Conservation (phyloP, 2,888 invertebrate genomes). For the Cantharis lateralis region DNA sequence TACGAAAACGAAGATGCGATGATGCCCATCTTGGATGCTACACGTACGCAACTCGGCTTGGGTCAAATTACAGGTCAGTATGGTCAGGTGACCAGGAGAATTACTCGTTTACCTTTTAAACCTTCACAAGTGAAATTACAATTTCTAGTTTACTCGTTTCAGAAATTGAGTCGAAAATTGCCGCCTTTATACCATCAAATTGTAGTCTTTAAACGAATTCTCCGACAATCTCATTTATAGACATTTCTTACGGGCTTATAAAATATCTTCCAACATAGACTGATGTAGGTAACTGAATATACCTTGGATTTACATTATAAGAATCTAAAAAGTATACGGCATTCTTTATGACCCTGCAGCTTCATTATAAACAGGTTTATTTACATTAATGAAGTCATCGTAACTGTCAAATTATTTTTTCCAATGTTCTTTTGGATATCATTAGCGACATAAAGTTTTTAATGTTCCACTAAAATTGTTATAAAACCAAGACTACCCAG, state of each 20-base stretch:
- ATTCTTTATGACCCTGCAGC: conserved; percentile 15
- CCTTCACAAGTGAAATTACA: conserved; percentile 24
- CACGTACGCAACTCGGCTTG: conserved; percentile 29
- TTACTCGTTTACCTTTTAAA: conserved; percentile 28
- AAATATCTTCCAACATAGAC: neutral
- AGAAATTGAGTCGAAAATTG: conserved; percentile 27
- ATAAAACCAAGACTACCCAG: conserved; percentile 2
- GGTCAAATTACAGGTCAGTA: conserved; percentile 34
- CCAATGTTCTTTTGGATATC: conserved; percentile 1
- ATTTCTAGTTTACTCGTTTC: conserved; percentile 16
- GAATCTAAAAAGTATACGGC: conserved; percentile 5
- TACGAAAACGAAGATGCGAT: conserved; percentile 19
- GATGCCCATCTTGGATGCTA: conserved; percentile 17
- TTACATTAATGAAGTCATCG: conserved; percentile 29
- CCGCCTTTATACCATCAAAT: conserved; percentile 15
- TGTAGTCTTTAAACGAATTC: conserved; percentile 6
- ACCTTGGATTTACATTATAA: conserved; percentile 1
- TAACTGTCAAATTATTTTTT: conserved; percentile 25
- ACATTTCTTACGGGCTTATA: neutral
- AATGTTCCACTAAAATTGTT: conserved; percentile 12
- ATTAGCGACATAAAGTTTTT: conserved; percentile 16
- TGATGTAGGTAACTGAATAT: conserved; percentile 2
- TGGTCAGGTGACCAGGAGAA: conserved; percentile 27
- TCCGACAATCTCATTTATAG: conserved; percentile 7
- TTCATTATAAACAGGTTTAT: conserved; percentile 27